A percentile compares a stretch with the other conserved stretches of the same genome.
These are phyloP conservation scores for Macaca mulatta DNA, from an alignment of 2,113 vertebrate genomes.

Conservation along the genomic window DNA sequence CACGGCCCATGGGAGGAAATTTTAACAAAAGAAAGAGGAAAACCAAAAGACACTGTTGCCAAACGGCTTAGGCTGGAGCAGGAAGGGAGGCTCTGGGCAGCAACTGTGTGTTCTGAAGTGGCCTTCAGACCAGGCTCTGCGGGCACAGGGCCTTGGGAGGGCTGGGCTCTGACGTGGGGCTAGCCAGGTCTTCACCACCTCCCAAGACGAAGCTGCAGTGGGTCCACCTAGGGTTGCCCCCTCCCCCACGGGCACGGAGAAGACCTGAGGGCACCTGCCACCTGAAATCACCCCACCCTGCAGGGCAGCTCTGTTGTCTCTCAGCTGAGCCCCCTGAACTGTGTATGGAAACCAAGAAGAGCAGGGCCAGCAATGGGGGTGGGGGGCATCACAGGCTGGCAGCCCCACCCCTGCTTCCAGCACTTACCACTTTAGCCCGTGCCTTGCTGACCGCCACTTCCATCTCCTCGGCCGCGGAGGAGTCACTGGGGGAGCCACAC, in stretches of 20 bases:
- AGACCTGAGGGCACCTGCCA: neutral
- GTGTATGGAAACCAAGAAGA: neutral
- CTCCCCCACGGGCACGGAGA: neutral
- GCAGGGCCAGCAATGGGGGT: no score
- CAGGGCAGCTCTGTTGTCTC: neutral
- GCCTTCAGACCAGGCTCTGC: neutral
- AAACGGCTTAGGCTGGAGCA: neutral
- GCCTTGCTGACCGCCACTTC: slow-evolving; percentile 91
- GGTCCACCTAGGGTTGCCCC: neutral
- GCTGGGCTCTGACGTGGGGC: accelerated
- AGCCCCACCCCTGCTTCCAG: neutral
- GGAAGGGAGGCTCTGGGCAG: neutral
- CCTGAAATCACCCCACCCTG: neutral
- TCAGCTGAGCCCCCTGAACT: accelerated
- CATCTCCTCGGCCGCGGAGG: slow-evolving; percentile 89
- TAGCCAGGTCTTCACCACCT: accelerated
- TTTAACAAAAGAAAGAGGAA: slow-evolving; percentile 30
- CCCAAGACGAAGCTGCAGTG: neutral
- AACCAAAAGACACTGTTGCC: slow-evolving; percentile 7
- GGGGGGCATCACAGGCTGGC: neutral
- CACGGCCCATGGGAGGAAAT: neutral
- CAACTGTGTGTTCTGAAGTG: neutral
- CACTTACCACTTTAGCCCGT: slow-evolving; percentile 92
- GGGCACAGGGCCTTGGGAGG: neutral
- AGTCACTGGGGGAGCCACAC: slow-evolving; percentile 89